These are phyloP conservation scores for Megalops atlanticus DNA, from an alignment of 2,113 vertebrate genomes.

Conservation along the genomic window DNA sequence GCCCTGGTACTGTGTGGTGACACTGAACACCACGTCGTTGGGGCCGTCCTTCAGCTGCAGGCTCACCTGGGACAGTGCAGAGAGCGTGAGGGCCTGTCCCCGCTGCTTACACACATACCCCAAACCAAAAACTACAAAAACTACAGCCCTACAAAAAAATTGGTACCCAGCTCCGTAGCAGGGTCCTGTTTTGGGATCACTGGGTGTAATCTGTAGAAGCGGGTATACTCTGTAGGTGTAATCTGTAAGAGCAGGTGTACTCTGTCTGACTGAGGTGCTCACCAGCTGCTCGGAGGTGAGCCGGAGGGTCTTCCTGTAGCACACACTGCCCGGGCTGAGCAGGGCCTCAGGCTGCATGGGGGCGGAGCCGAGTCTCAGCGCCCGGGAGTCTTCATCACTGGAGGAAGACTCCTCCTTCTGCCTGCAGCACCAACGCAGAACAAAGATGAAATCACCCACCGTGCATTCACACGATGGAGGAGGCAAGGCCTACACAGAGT, in stretches of 20 bases:
- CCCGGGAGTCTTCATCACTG: conserved; percentile 83
- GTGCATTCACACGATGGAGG: too few species aligned
- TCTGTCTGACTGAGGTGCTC: conserved; percentile 57
- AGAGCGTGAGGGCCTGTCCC: background rate
- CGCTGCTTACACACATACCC: too few species aligned
- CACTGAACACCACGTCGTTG: conserved; percentile 91
- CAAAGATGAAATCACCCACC: too few species aligned
- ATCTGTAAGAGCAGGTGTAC: too few species aligned
- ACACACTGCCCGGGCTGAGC: conserved; percentile 66
- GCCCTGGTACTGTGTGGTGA: conserved; percentile 97
- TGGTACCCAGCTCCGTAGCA: too few species aligned
- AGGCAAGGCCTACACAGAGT: too few species aligned
- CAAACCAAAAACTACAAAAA: too few species aligned
- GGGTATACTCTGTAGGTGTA: too few species aligned
- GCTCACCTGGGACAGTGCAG: conserved; percentile 74
- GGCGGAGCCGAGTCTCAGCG: conserved; percentile 61
- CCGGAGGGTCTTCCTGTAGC: conserved; percentile 92
- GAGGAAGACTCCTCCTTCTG: conserved; percentile 90
- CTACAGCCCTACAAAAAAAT: too few species aligned
- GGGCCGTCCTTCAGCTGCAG: conserved; percentile 90
- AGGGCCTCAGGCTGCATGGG: conserved; percentile 60
- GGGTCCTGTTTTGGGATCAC: too few species aligned
- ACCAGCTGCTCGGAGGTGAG: conserved; percentile 94
- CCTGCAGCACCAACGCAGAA: too few species aligned
- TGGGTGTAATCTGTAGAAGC: too few species aligned